Base-by-base conservation (phyloP, 2,888 invertebrate species). In the Muscina levida region DNA sequence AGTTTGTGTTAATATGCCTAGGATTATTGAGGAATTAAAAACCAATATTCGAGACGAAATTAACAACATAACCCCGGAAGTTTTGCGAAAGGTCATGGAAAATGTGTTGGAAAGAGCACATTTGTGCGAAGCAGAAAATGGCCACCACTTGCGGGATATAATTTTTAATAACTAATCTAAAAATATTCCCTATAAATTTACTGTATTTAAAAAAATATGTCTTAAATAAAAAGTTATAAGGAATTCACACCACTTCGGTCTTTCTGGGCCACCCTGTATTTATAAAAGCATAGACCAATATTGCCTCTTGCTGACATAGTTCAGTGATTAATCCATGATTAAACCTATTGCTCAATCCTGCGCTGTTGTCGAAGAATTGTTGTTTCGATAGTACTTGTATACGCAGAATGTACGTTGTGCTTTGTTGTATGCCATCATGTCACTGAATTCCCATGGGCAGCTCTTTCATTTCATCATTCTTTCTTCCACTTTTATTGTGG, bases 181-280 rank as follows among this genome's bases (percentile, higher is more conserved):
- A 70, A 70, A 68, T 39, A 56, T 39, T 42, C 42, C 22, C 56
- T 42, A 48, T 56, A 31, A 51, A 68, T 68, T 39, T 70, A 70
- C 70, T 70, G 37, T 31, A 51, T 51, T 53, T 31, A 31, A 57
- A 57, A 57, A 57, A 57, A 57, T 57, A 31, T n/a, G 57, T 57
- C 26, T 57, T 57, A 57, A 31, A 53, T 53, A 57, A 31, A 57
- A 57, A 4, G 31, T 53, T 53, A 53, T 53, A 57, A 57, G 3
- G 31, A 57, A 31, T 15, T 57, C 57, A 57, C 26, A 31, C 15
- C 31, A 1, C 51, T 53, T 53, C 4, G 51, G 10, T 15, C 10
- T 15, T 46, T 46, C 8, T 31, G 31, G 31, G 31, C 31, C 31
- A 31, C 31, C 31, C 31, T 31, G 31, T 31, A 31, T 8, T 31